Base-by-base conservation (phyloP, 2,888 invertebrate genomes). In the Acanthococcus lagerstroemiae region DNA sequence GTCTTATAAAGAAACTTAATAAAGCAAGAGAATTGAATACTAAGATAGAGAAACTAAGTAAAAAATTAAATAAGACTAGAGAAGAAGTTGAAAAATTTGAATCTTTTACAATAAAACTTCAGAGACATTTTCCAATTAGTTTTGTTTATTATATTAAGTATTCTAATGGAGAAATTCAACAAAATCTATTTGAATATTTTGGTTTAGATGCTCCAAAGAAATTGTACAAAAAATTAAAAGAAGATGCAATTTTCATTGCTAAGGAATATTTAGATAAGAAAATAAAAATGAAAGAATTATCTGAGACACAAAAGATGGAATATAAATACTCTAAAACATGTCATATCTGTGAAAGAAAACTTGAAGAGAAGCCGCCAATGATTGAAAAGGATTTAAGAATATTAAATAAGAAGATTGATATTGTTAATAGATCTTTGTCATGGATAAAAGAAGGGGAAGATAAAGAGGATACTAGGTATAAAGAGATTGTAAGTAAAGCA, bases 191-290 rank as follows among this genome's bases (percentile, higher is more conserved):
- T n/a, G n/a, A n/a, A n/a, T n/a, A n/a, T 48, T 48, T 48, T 48
- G 48, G 48, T 17, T 48, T 48, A 19, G 48, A 48, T 48, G 48
- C 48, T n/a, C 48, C 48, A 48, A 48, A 48, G 21, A 48, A 48
- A 48, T 48, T 48, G 48, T 48, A 48, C 17, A 19, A 48, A 19
- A 48, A 48, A 19, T 48, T 48, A 9, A 55, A 24, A 37, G 37
- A 37, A 37, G 37, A 37, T 37, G 37, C n/a, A 37, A 37, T 37
- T 37, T 37, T 37, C 37, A 37, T 37, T 37, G 37, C 37, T 37
- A 37, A n/a, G n/a, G 37, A 37, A 37, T 37, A 37, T 37, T 37
- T 37, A 37, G 37, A 37, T 37, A 37, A 37, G 37, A 37, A 37
- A n/a, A 37, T 37, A n/a, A 37, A 37, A 37, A 37, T 37, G 37